Evolutionary conservation across 1,140 invertebrate species (phyloP).

Genomic region (Nomia melanderi): DNA sequence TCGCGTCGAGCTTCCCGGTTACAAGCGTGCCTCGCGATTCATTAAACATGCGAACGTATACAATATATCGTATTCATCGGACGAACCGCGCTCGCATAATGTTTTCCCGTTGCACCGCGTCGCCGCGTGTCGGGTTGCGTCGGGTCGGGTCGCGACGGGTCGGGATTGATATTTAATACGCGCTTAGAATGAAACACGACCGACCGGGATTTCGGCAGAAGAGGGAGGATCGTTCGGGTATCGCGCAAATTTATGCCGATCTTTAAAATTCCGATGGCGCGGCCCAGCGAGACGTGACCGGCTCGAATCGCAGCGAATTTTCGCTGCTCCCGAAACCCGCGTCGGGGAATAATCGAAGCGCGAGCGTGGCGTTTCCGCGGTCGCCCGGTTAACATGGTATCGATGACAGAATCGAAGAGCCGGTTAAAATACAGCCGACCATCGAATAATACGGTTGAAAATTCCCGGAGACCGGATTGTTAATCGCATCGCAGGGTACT

Average conservation of each 20-base stretch:
- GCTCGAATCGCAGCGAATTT: conserved; percentile 1
- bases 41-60: background rate
- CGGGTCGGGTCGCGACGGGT: background rate
- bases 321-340: background rate
- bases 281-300: conserved; percentile 1
- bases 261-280: conserved; percentile 29
- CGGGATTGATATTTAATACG: conserved; percentile 8
- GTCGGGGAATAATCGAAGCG: conserved; percentile 2
- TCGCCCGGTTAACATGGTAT: no score
- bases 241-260: conserved; percentile 29
- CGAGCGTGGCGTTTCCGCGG: no score
- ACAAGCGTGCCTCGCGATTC: background rate
- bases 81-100: background rate
- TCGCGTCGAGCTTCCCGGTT: background rate
- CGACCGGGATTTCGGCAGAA: background rate
- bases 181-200: conserved; percentile 2
- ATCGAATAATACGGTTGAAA: no score
- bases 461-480: no score
- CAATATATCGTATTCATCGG: background rate
- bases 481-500: no score
- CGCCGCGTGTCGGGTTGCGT: background rate
- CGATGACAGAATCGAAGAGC: no score
- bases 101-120: background rate
- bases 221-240: background rate
- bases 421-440: no score